Conservation (phyloP, 2,888 invertebrate genomes). For the Coremacera marginata region DNA sequence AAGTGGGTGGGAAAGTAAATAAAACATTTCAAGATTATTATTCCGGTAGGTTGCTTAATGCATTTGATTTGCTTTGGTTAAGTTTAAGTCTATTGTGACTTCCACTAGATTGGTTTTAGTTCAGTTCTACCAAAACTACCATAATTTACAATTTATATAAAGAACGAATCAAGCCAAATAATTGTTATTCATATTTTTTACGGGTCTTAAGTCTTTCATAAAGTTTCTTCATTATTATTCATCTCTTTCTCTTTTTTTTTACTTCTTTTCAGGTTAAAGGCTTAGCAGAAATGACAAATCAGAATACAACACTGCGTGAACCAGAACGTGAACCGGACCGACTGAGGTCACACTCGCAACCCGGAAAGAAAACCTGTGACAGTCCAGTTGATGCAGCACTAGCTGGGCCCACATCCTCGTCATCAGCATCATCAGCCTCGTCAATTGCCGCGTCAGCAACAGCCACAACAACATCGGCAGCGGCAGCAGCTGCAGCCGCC, state of each 20-base stretch:
- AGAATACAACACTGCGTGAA: conserved; percentile 74
- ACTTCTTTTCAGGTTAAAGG: conserved; percentile 77
- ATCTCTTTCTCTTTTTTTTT: conserved; percentile 12
- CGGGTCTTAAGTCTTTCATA: background rate
- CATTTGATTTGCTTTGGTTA: too few relatives aligned
- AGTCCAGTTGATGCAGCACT: conserved; percentile 57
- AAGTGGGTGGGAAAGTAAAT: conserved; percentile 13
- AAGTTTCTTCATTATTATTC: background rate
- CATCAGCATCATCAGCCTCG: conserved; percentile 63
- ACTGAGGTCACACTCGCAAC: conserved; percentile 68
- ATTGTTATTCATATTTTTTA: too few relatives aligned
- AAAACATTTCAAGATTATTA: background rate
- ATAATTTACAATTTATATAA: too few relatives aligned
- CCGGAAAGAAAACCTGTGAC: conserved; percentile 59
- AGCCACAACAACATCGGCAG: conserved; percentile 41
- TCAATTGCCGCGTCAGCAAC: conserved; percentile 44
- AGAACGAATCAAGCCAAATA: too few relatives aligned
- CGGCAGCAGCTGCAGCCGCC: conserved; percentile 51
- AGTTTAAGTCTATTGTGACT: too few relatives aligned
- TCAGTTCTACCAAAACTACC: too few relatives aligned
- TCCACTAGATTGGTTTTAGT: too few relatives aligned
- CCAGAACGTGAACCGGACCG: conserved; percentile 71
- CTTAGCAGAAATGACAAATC: conserved; percentile 91
- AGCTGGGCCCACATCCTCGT: conserved; percentile 54
- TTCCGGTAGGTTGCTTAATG: too few relatives aligned